Evolutionary conservation across 2,113 vertebrate genomes (phyloP), one percentile per base, ranked within the genome.

Genomic region (Corydoras sp.): DNA sequence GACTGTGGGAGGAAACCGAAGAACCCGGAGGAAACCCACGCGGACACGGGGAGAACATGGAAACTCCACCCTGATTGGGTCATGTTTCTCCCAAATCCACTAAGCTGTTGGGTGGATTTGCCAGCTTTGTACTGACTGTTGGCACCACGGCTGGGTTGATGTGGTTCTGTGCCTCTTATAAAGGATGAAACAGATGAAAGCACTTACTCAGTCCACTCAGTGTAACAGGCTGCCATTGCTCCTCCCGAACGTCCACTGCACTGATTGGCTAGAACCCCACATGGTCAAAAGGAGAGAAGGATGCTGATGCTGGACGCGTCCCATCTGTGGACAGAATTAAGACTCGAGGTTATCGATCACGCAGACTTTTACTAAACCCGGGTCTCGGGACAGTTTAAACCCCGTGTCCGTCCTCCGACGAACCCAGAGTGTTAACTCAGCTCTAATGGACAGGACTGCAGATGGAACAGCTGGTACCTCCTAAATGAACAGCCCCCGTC

Each of bases 141-240:
- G 35, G 35, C 35, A 43, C 35, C 35, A 43, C 35, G 35, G 35
- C 35, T 43, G 35, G 35, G 35, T 43, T 43, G 4, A 43, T 43
- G 0, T 43, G 35, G 7, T 43, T 2, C 35, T 43, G 4, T 43
- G 35, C 7, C 7, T 43, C 35, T 43, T 43, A 43, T 43, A 4
- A 43, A 43, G 2, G 35, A 8, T 43, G 35, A 43, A 43, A 43
- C 5, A 62, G 24, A 15, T 13, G 10, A 84, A 82, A 75, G 51
- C 65, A 59, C 73, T 80, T 71, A 75, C 59, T 86, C 69, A 77
- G 79, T 84, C 82, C 75, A 69, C 72, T 88, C 79, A 87, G 66
- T 82, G 72, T 76, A 81, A 72, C 56, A 76, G 70, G 68, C 54
- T 81, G 64, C 78, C 81, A 74, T 81, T 68, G 74, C 82, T 83